These are phyloP conservation scores for Steromphala cineraria DNA, from an alignment of 2,888 invertebrate species.

Conservation along the genomic window DNA sequence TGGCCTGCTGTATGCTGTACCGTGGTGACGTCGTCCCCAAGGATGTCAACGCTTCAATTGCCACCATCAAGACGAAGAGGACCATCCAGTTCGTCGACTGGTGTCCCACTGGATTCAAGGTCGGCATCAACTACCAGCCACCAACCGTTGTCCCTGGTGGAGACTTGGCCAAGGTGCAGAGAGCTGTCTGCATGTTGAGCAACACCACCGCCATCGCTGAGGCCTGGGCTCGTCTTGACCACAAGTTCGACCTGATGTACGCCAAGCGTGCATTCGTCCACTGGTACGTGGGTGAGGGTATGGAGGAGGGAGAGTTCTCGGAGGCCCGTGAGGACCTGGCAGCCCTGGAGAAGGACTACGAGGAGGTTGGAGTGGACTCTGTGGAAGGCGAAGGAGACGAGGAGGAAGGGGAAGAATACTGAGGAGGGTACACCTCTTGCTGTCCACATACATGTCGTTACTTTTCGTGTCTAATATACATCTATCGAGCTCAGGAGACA, in stretches of 20 bases:
- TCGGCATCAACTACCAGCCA: slow-evolving; percentile 88
- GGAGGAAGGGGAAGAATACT: no score
- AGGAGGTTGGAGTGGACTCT: slow-evolving; percentile 60
- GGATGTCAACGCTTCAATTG: slow-evolving; percentile 70
- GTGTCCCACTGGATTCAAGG: slow-evolving; percentile 83
- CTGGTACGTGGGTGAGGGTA: slow-evolving; percentile 80
- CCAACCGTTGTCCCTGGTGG: slow-evolving; percentile 90
- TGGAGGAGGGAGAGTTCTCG: slow-evolving; percentile 63
- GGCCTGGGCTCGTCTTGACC: slow-evolving; percentile 87
- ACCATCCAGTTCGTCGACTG: slow-evolving; percentile 81
- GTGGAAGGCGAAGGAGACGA: slow-evolving; percentile 3
- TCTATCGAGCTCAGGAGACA: no score
- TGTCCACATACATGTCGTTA: no score
- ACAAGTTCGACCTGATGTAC: slow-evolving; percentile 89
- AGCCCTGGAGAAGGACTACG: slow-evolving; percentile 65
- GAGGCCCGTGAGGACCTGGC: slow-evolving; percentile 65
- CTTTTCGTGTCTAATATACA: no score
- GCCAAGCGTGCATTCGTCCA: slow-evolving; percentile 91
- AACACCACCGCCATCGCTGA: slow-evolving; percentile 95
- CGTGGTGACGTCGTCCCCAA: slow-evolving; percentile 74
- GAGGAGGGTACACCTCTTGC: no score
- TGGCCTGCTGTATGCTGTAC: slow-evolving; percentile 97
- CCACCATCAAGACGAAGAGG: slow-evolving; percentile 92
- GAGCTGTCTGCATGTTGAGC: slow-evolving; percentile 84
- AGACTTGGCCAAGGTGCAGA: slow-evolving; percentile 81